Evolutionary conservation across 2,888 invertebrate species (phyloP), one percentile per base, ranked within the genome.

Genomic region (Octodonta nipae): DNA sequence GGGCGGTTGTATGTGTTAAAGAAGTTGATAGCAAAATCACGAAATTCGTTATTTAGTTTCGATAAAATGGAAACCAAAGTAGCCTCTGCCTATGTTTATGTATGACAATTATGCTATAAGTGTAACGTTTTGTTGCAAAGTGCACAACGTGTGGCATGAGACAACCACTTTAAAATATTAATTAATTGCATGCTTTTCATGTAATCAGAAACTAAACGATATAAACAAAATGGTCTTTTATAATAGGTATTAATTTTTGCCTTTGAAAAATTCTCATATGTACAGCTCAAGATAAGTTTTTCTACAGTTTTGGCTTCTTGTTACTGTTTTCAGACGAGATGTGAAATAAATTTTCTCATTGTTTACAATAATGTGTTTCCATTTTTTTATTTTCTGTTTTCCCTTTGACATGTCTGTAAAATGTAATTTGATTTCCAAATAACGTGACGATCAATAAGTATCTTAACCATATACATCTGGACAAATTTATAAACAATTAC

Each of bases 1-100:
- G 63, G 76, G 82, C 50, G 80, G 82, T 58, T 85, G 84, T 65
- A 79, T 81, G 67, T 85, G 85, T 71, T 85, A 71, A 75, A 57
- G 49, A 42, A 28, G 12, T 16, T 20, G 13, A 32, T 44, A 46
- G 42, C 38, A 12, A 30, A 41, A 40, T 43, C 36, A 43, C 36
- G 41, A 37, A 41, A 39, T n/a, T 43, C 38, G 42, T 41, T 39
- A 42, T 42, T 46, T 43, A 39, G 44, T 37, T 36, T 40, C 35
- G 35, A 32, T 32, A 37, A 40, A 37, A 26, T 11, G 34, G 24
- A 40, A 43, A 47, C 43, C 43, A 48, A 51, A 50, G 49, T 54
- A 55, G 53, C 52, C 49, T 54, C 47, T 46, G 56, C 54, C 51
- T 56, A 47, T 52, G 52, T 55, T 54, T 41, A 48, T 50, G 49